phyloP scores from a whole-genome alignment of 2,113 vertebrate genomes.

The Cricetomys ansorgei region DNA sequence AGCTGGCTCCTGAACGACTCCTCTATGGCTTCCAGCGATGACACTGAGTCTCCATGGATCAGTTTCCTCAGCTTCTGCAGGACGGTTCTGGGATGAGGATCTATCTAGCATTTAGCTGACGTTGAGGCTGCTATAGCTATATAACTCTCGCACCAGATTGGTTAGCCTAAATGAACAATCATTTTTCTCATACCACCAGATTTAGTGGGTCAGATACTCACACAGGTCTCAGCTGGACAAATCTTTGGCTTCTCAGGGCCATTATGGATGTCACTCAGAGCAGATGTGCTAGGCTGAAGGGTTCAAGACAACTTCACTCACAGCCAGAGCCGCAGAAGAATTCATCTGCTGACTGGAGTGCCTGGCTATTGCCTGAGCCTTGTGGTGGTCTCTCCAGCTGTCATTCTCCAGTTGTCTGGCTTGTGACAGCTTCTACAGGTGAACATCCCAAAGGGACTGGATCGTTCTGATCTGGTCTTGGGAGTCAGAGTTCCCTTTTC shows the following conservation, averaged over 20 bases:
- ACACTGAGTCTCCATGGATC: slow-evolving; percentile 8
- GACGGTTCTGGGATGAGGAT: background rate
- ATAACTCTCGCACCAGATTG: slow-evolving; percentile 27
- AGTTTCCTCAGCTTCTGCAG: slow-evolving; percentile 37
- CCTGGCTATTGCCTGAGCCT: background rate
- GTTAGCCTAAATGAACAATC: background rate
- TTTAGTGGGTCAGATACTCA: background rate
- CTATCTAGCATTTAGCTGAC: background rate
- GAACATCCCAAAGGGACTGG: background rate
- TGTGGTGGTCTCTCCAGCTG: background rate
- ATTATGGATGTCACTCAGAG: background rate
- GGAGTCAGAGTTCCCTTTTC: background rate
- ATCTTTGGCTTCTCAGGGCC: slow-evolving; percentile 21
- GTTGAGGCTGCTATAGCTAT: background rate
- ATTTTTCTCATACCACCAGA: background rate
- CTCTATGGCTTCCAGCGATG: background rate
- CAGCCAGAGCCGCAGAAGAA: background rate
- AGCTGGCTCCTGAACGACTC: background rate
- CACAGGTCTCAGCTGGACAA: background rate
- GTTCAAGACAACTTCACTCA: background rate
- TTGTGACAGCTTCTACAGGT: background rate
- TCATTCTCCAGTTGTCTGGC: background rate
- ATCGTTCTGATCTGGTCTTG: background rate
- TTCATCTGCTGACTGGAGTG: background rate
- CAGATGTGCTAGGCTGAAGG: background rate